A percentile compares a stretch with the other conserved stretches of the same genome.
These are phyloP conservation scores for Heterotis niloticus DNA, from an alignment of 2,113 vertebrate species.

Conservation along the genomic window DNA sequence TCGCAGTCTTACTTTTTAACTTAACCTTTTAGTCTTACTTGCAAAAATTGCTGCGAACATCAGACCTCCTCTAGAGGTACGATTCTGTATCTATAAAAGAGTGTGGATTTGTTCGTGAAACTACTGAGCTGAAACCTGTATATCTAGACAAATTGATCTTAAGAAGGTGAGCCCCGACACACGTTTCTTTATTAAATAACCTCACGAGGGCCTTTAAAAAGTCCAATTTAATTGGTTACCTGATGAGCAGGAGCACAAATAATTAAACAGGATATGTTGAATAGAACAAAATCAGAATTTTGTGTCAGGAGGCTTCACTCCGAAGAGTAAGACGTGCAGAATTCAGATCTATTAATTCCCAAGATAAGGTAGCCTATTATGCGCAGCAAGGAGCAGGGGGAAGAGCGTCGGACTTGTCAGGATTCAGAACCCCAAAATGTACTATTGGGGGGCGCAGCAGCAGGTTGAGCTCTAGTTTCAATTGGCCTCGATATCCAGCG, in stretches of 20 bases:
- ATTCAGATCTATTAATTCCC: conserved; percentile 7
- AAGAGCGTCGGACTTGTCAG: conserved; percentile 30
- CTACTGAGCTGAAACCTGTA: neutral
- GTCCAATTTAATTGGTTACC: neutral
- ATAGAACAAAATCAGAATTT: neutral
- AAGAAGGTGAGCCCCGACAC: too few relatives aligned
- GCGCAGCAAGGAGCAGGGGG: neutral
- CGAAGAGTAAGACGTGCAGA: neutral
- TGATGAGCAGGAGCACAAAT: neutral
- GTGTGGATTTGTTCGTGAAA: neutral
- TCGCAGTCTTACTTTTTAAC: neutral
- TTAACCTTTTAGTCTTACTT: neutral
- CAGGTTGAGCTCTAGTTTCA: conserved; percentile 48
- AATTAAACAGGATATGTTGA: neutral
- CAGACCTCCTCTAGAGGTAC: neutral
- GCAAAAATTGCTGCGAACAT: neutral
- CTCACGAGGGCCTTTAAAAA: neutral
- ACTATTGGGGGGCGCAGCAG: conserved; percentile 39
- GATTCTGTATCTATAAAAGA: neutral
- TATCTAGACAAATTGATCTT: neutral
- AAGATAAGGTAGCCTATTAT: neutral
- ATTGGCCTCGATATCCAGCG: conserved; percentile 54
- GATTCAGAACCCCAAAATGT: conserved; percentile 46
- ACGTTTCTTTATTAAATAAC: neutral
- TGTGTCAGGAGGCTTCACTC: neutral